A percentile compares a stretch with the other conserved stretches of the same genome.
Evolutionary conservation across 2,888 invertebrate genomes (phyloP).

Genomic region (Sericinus montela): DNA sequence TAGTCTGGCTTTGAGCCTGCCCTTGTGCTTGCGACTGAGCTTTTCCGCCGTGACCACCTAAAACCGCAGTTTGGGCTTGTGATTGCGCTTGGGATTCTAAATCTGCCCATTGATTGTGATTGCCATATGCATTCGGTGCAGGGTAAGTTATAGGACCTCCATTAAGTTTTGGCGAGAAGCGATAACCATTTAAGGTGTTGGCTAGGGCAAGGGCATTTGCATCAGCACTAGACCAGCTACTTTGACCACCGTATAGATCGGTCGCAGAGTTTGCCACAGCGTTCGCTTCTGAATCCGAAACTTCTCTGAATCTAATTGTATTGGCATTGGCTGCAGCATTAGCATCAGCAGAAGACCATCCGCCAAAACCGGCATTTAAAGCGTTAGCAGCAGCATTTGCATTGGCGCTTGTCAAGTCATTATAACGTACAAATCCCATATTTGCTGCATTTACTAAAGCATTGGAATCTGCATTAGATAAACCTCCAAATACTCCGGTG

Average conservation of each 20-base stretch:
- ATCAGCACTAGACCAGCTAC: constrained; percentile 10
- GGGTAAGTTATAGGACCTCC: constrained; percentile 21
- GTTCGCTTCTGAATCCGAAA: background rate
- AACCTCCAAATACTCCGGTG: too few species aligned
- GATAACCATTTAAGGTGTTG: background rate
- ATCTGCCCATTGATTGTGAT: background rate
- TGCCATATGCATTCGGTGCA: constrained; percentile 14
- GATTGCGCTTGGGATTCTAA: background rate
- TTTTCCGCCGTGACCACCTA: constrained; percentile 19
- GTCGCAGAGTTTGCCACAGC: constrained; percentile 6
- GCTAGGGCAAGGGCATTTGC: constrained; percentile 19
- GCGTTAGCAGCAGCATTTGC: constrained; percentile 23
- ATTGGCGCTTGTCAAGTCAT: too few species aligned
- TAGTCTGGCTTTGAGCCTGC: background rate
- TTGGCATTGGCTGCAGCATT: constrained; percentile 23
- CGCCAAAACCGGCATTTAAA: constrained; percentile 10
- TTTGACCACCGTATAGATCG: constrained; percentile 8
- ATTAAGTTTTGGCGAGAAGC: background rate
- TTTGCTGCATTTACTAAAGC: too few species aligned
- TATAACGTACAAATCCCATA: too few species aligned
- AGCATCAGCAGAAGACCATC: constrained; percentile 19
- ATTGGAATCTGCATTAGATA: too few species aligned
- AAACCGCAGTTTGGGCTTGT: constrained; percentile 18
- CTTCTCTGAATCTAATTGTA: background rate
- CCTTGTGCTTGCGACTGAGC: constrained; percentile 12